Evolutionary conservation across 2,113 vertebrate species (phyloP).

Genomic region (Datnioides undecimradiatus): DNA sequence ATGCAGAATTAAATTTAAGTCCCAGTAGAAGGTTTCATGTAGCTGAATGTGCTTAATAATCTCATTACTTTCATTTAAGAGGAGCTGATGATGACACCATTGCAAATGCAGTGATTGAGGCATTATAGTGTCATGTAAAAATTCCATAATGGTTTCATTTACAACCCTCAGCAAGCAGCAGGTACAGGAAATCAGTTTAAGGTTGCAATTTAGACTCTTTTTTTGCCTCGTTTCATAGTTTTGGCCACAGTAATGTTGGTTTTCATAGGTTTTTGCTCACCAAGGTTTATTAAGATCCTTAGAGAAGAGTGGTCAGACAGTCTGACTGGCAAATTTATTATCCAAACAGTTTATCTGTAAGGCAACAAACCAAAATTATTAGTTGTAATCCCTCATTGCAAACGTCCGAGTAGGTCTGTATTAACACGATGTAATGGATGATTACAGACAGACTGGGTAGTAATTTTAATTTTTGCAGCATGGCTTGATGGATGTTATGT

Average conservation of each 20-base stretch:
- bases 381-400: too few relatives aligned
- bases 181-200: slow-evolving; percentile 13
- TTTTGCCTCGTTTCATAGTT: background rate
- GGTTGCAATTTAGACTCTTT: too few relatives aligned
- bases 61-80: background rate
- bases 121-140: slow-evolving; percentile 12
- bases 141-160: slow-evolving; percentile 39
- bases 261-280: background rate
- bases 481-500: too few relatives aligned
- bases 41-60: background rate
- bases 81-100: slow-evolving; percentile 2
- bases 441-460: too few relatives aligned
- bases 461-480: too few relatives aligned
- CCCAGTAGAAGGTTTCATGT: background rate
- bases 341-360: too few relatives aligned
- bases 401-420: too few relatives aligned
- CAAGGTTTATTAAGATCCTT: background rate
- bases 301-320: background rate
- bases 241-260: background rate
- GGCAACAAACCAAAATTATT: too few relatives aligned
- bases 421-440: too few relatives aligned
- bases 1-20: background rate
- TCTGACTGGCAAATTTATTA: too few relatives aligned
- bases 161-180: slow-evolving; percentile 16
- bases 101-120: background rate